Evolutionary conservation across 2,888 invertebrate species (phyloP), one percentile per base, ranked within the genome.

Genomic region (Polymixis flavicincta): DNA sequence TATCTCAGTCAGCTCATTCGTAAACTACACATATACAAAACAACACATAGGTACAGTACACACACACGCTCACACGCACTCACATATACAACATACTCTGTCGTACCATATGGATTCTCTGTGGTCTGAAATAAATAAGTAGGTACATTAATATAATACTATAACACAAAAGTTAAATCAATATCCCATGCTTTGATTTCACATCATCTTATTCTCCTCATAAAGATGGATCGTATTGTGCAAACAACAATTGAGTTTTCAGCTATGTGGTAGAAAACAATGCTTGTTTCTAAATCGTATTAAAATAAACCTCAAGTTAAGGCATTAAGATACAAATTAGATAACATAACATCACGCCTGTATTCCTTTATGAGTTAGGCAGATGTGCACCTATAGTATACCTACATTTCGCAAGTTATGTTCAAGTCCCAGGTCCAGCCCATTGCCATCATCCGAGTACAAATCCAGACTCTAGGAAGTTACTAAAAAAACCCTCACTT

Each of bases 221-320:
- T 17, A 28, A 32, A 70, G 13, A 55, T 32, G 28, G 5, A 28
- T 19, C 28, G 48, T 54, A 57, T 28, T 17, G 7, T 37, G 1
- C 17, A 22, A 60, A 65, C 50, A 78, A 71, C 28, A 48, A 13
- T 1, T 2, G 28, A 60, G 19, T 63, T 72, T 57, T 25, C 13
- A 14, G 8, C 13, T 61, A 13, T 37, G 19, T 19, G 1, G n/a
- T 37, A 63, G 42, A 63, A 48, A 55, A 63, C 48, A 55, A 63
- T 45, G 45, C 25, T 64, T 48, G 14, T 52, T 28, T 73, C 0
- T 52, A 17, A 9, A 22, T 14, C 22, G 22, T 37, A 48, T 7
- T 6, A 17, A 65, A 65, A 78, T 28, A 48, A 71, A 71, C n/a
- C 11, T 17, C n/a, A 48, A 11, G 0, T 28, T 13, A 5, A 22